These are phyloP conservation scores for Drosophila gaucha DNA, from an alignment of 2,888 invertebrate species.

Conservation along the genomic window DNA sequence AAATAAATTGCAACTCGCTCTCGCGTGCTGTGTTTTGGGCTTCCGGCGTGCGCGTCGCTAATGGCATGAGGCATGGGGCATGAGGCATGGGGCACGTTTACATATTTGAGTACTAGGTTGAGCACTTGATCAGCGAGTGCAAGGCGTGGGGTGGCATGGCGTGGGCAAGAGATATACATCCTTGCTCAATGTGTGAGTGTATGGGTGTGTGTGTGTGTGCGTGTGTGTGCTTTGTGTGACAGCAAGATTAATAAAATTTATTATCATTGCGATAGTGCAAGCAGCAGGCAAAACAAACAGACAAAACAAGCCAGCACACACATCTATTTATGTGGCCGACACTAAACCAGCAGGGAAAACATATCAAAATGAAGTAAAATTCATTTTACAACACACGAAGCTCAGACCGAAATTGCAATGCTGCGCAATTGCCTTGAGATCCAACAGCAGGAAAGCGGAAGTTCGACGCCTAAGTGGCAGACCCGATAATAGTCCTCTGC, in stretches of 20 bases:
- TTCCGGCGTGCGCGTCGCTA: conserved; percentile 28
- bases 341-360: conserved; percentile 72
- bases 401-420: conserved; percentile 68
- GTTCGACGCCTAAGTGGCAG: conserved; percentile 80
- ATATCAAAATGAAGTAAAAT: conserved; percentile 79
- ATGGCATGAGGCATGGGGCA: conserved; percentile 21
- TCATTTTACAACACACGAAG: conserved; percentile 66
- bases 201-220: conserved; percentile 2
- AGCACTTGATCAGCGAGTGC: conserved; percentile 62
- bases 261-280: conserved; percentile 74
- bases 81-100: conserved; percentile 45
- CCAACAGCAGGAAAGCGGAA: conserved; percentile 63
- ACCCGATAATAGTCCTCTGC: conserved; percentile 76
- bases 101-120: conserved; percentile 56
- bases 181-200: background rate
- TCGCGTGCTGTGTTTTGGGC: conserved; percentile 26
- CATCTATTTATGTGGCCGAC: conserved; percentile 56
- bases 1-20: conserved; percentile 57
- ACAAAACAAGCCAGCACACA: conserved; percentile 46
- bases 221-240: conserved; percentile 50
- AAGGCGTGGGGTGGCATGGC: background rate
- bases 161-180: conserved; percentile 17
- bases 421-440: conserved; percentile 65
- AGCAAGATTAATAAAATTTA: conserved; percentile 77
- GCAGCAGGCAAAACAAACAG: conserved; percentile 53